Conservation (phyloP, 1,140 invertebrate species). For the Pseudomyrmex sp. region DNA sequence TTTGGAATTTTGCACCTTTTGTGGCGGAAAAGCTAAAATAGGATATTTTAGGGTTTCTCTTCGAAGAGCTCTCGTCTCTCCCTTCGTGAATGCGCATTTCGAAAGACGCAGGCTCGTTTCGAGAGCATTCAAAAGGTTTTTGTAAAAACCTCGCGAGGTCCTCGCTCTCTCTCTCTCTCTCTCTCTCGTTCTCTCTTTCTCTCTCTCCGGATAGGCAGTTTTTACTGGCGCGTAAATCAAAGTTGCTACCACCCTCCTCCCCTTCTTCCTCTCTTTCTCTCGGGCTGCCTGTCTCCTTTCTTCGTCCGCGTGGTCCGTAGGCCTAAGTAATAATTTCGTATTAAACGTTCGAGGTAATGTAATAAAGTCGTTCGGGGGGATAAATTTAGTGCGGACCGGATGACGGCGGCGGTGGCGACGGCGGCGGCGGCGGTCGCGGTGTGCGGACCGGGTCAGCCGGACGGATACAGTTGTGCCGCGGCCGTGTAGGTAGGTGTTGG, state of each 20-base stretch:
- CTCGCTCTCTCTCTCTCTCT: no score
- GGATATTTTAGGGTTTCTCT: no score
- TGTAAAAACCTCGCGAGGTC: no score
- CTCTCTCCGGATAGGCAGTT: constrained; percentile 63
- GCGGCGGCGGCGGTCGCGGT: constrained; percentile 60
- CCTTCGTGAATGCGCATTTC: background rate
- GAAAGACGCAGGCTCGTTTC: constrained; percentile 39
- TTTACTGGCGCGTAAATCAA: constrained; percentile 79
- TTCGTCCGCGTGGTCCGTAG: background rate
- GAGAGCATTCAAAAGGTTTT: constrained; percentile 40
- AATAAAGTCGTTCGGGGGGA: constrained; percentile 82
- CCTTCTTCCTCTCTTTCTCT: constrained; percentile 15
- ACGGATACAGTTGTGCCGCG: constrained; percentile 79
- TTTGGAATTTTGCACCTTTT: no score
- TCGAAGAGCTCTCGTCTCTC: no score
- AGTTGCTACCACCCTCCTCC: constrained; percentile 48
- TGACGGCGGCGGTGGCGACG: constrained; percentile 55
- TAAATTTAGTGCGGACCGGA: constrained; percentile 80
- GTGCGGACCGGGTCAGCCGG: constrained; percentile 70
- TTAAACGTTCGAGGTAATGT: constrained; percentile 82
- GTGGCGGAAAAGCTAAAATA: no score
- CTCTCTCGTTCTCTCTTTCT: constrained; percentile 18
- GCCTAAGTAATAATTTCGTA: constrained; percentile 82
- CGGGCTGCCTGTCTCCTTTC: background rate
- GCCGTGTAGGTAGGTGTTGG: constrained; percentile 84